Conservation (phyloP, 2,797 vertebrate genomes). For the Cirrhinus mrigala region DNA sequence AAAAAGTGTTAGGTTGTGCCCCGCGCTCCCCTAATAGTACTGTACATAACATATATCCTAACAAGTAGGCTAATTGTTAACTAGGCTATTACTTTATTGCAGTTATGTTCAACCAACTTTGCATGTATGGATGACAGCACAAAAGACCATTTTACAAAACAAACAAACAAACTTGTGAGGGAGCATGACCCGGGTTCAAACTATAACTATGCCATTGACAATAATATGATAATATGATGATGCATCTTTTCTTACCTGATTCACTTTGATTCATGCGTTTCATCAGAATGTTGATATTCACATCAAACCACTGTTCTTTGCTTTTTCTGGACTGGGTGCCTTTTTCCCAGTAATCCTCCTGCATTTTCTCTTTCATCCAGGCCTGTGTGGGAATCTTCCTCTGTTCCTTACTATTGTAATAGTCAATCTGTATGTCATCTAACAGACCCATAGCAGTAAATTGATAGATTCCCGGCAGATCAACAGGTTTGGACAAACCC, state of each 20-base stretch:
- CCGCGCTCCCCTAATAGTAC: too few relatives aligned
- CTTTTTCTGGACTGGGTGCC: constrained; percentile 59
- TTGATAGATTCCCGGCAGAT: constrained; percentile 62
- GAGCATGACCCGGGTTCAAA: too few relatives aligned
- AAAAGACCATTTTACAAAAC: too few relatives aligned
- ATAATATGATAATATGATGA: neutral
- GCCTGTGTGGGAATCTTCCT: constrained; percentile 64
- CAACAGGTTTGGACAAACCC: constrained; percentile 61
- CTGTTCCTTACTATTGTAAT: constrained; percentile 63
- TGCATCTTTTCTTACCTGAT: constrained; percentile 54
- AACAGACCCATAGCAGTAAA: constrained; percentile 57
- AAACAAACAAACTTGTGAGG: too few relatives aligned
- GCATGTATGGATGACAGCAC: too few relatives aligned
- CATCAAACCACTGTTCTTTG: constrained; percentile 69
- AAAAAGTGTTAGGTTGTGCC: too few relatives aligned
- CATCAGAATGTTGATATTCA: constrained; percentile 75
- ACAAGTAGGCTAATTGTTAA: too few relatives aligned
- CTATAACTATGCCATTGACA: too few relatives aligned
- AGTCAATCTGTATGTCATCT: constrained; percentile 73
- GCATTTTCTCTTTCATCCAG: constrained; percentile 9
- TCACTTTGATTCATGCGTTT: constrained; percentile 50
- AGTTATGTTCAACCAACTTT: too few relatives aligned
- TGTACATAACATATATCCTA: too few relatives aligned
- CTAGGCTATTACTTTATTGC: too few relatives aligned
- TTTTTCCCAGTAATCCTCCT: constrained; percentile 57